Evolutionary conservation across 2,797 vertebrate species (phyloP).

Genomic region (Syngnathus acus): DNA sequence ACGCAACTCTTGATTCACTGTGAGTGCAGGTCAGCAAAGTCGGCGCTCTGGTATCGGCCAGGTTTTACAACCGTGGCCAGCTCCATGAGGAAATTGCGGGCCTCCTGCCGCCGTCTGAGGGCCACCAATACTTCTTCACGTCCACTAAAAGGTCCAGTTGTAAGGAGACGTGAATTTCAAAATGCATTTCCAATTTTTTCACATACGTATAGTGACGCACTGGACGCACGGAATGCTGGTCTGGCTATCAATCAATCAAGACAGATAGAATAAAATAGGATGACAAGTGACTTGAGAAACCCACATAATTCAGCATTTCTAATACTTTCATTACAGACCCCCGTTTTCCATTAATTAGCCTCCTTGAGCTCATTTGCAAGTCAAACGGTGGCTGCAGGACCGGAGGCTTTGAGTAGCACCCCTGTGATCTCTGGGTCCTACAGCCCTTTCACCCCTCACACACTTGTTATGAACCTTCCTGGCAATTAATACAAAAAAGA

Average conservation of each 20-base stretch:
- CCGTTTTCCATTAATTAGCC: slow-evolving; percentile 88
- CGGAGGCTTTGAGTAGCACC: slow-evolving; percentile 85
- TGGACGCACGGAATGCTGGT: not conserved
- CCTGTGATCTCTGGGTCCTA: slow-evolving; percentile 90
- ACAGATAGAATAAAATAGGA: slow-evolving; percentile 12
- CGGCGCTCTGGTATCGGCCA: too few relatives aligned
- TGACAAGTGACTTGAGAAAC: slow-evolving; percentile 53
- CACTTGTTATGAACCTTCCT: slow-evolving; percentile 74
- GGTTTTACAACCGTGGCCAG: too few relatives aligned
- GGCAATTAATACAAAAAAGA: slow-evolving; percentile 92
- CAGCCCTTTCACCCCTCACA: slow-evolving; percentile 74
- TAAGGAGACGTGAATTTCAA: too few relatives aligned
- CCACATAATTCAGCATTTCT: slow-evolving; percentile 82
- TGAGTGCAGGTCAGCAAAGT: too few relatives aligned
- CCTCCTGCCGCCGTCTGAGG: too few relatives aligned
- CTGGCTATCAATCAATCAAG: slow-evolving; percentile 37
- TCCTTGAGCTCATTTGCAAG: slow-evolving; percentile 98
- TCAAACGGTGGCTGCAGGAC: slow-evolving; percentile 90
- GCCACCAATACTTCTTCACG: too few relatives aligned
- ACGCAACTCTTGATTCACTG: too few relatives aligned
- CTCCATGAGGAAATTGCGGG: too few relatives aligned
- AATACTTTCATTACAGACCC: slow-evolving; percentile 84
- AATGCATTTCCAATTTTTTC: not conserved
- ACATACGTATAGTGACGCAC: not conserved
- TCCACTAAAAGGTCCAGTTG: too few relatives aligned